Evolutionary conservation across 2,113 vertebrate genomes (phyloP).

Genomic region (Syngnathus scovelli): DNA sequence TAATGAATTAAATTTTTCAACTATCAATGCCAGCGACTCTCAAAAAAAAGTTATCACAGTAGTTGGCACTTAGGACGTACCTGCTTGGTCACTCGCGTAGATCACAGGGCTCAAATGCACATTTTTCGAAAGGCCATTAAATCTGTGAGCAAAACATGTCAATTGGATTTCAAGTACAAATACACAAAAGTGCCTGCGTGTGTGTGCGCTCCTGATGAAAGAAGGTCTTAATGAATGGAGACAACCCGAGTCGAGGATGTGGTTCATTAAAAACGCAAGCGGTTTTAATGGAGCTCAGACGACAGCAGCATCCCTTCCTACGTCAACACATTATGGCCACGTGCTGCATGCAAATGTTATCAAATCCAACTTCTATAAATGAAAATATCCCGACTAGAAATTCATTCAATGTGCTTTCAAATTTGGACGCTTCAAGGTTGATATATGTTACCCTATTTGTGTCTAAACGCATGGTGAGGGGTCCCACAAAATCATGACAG

Average conservation of each 20-base stretch:
- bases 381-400: neutral
- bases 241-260: slow-evolving; percentile 70
- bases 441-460: neutral
- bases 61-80: neutral
- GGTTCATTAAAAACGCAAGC: slow-evolving; percentile 74
- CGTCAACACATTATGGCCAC: slow-evolving; percentile 43
- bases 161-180: neutral
- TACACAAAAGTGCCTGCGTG: neutral
- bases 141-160: neutral
- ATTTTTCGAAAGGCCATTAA: neutral
- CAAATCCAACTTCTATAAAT: slow-evolving; percentile 2
- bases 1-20: neutral
- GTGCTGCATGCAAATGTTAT: slow-evolving; percentile 43
- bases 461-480: neutral
- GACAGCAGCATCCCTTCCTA: slow-evolving; percentile 46
- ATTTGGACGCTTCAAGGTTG: neutral
- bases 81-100: neutral
- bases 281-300: slow-evolving; percentile 65
- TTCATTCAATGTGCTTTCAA: slow-evolving; percentile 1
- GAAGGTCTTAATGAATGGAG: slow-evolving; percentile 69
- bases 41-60: neutral
- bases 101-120: neutral
- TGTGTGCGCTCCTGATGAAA: slow-evolving; percentile 60
- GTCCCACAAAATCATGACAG: slow-evolving; percentile 19
- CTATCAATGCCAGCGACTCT: neutral